Evolutionary conservation across 2,113 vertebrate genomes (phyloP), one percentile per base, ranked within the genome.

Genomic region (Sinocyclocheilus grahami): DNA sequence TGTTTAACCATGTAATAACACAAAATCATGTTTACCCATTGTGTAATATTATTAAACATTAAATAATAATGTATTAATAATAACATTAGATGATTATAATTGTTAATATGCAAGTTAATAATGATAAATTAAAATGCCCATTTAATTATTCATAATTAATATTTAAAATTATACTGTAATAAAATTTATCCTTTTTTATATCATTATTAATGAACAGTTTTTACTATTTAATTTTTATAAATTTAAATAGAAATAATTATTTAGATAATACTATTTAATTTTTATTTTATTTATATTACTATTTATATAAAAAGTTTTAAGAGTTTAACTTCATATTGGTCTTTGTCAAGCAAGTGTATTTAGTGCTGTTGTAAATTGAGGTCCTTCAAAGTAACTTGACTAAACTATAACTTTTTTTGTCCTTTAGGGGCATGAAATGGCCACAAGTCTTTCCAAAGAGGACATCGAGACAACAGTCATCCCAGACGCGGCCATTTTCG

Each of bases 391-490:
- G 8, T 37, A 69, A 37, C 4, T 75, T 24, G 4, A 42, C 42
- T 51, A 11, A 2, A 42, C 42, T 51, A 11, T 10, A 48, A 67
- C 30, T 69, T 48, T 48, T 48, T 48, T 48, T 12, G 90, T 0
- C 37, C 80, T 83, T 22, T 87, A 99, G 98, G 98, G 98, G 80
- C 98, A 99, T 0, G 95, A 98, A 90, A 98, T 99, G 97, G 97
- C 98, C 14, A 96, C 97, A 84, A 96, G 93, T 90, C 93, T 99
- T 8, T 96, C 97, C 13, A 93, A 95, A 93, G 96, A 95, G 37
- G 94, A 92, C 69, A 99, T 99, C 16, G 98, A 99, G 93, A 99
- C 98, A 7, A 99, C 97, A 0, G 97, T 99, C 86, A 99, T 99
- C 90, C 93, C 97, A 0, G 98, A 99, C 58, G 98, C 98, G 5